A percentile compares a stretch with the other conserved stretches of the same genome.
Evolutionary conservation across 2,797 vertebrate species (phyloP).

Genomic region (Bovichtus diacanthus): DNA sequence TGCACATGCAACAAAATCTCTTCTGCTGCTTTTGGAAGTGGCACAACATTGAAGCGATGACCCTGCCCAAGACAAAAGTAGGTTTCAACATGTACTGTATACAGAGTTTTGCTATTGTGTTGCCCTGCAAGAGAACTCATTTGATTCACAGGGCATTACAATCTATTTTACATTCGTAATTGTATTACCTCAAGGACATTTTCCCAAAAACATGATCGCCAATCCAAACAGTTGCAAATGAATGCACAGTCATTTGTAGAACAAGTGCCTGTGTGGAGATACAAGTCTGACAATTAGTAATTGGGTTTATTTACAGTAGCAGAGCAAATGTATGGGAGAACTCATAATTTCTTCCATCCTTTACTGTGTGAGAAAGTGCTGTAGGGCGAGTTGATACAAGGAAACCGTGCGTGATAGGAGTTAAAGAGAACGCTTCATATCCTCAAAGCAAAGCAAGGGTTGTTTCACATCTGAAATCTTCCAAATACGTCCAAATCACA

Average conservation of each 20-base stretch:
- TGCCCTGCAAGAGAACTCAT: not conserved
- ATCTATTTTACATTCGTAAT: conserved; percentile 40
- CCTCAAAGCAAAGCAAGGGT: conserved; percentile 12
- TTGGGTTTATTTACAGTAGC: conserved; percentile 27
- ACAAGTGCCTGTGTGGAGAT: conserved; percentile 24
- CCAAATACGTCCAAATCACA: conserved; percentile 24
- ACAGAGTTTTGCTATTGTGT: not conserved
- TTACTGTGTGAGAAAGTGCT: conserved; percentile 28
- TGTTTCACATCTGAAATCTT: conserved; percentile 13
- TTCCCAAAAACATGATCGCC: conserved; percentile 27
- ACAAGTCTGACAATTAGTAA: conserved; percentile 34
- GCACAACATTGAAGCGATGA: conserved; percentile 40
- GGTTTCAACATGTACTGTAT: not conserved
- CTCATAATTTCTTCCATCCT: conserved; percentile 26
- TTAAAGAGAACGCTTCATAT: conserved; percentile 12
- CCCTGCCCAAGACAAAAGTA: conserved; percentile 30
- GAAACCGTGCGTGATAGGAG: not conserved
- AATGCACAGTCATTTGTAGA: conserved; percentile 35
- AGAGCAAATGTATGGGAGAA: not conserved
- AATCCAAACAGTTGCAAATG: conserved; percentile 46
- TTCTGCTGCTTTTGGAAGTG: conserved; percentile 26
- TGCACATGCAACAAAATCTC: conserved; percentile 55
- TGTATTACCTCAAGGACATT: conserved; percentile 32
- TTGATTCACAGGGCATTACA: conserved; percentile 10
- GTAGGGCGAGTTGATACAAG: conserved; percentile 31